Percentiles rank a stretch among this genome's conserved stretches.
phyloP scores from a whole-genome alignment of 2,113 vertebrate species.

The Osmerus eperlanus region DNA sequence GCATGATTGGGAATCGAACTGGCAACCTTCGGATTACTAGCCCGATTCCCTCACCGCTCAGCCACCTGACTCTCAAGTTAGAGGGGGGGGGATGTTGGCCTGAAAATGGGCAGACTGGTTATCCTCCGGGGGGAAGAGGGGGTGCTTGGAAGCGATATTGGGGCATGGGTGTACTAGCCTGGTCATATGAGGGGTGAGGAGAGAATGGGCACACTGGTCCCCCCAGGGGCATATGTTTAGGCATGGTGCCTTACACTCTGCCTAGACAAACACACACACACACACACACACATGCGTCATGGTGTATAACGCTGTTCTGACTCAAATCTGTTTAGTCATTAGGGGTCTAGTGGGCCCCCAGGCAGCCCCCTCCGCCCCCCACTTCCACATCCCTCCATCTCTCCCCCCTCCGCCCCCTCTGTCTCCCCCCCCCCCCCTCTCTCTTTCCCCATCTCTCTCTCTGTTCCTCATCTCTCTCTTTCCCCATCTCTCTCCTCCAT shows the following conservation, averaged over 20 bases:
- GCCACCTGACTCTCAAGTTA: too few relatives aligned
- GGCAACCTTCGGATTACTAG: too few relatives aligned
- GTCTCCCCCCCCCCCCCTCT: neutral
- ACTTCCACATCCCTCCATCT: neutral
- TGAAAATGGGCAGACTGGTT: slow-evolving; percentile 58
- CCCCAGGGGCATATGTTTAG: neutral
- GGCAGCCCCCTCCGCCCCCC: neutral
- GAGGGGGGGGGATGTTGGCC: slow-evolving; percentile 25
- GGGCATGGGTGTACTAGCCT: neutral
- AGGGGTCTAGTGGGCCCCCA: slow-evolving; percentile 14
- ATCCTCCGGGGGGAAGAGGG: slow-evolving; percentile 47
- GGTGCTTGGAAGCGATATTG: slow-evolving; percentile 22
- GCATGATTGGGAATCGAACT: too few relatives aligned
- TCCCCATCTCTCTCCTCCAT: neutral
- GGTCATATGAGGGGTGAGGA: neutral
- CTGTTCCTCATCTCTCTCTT: neutral
- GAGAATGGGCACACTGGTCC: neutral
- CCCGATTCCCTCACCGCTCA: too few relatives aligned
- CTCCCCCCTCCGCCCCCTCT: slow-evolving; percentile 6
- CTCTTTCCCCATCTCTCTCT: neutral
- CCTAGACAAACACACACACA: slow-evolving; percentile 10
- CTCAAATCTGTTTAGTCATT: slow-evolving; percentile 34
- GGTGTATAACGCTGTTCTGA: neutral
- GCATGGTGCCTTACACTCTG: neutral
- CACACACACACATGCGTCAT: neutral